These are phyloP conservation scores for Addax nasomaculatus DNA, from an alignment of 2,113 vertebrate species.

Conservation along the genomic window DNA sequence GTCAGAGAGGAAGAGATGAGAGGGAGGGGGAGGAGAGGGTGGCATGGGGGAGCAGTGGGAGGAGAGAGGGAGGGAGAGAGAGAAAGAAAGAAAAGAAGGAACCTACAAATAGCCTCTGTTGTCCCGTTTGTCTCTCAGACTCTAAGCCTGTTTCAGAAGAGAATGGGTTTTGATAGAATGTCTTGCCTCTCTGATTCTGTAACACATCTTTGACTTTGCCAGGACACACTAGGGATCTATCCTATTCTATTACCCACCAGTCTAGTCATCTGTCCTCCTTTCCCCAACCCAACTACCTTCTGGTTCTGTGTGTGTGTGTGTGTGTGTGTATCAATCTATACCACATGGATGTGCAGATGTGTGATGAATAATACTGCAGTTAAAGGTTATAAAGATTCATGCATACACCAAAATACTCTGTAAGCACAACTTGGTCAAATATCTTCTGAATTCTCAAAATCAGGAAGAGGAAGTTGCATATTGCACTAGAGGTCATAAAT, in stretches of 20 bases:
- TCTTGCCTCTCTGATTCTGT: not conserved
- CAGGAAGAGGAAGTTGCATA: not conserved
- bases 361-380: not conserved
- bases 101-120: not conserved
- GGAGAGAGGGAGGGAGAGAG: not conserved
- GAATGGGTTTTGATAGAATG: not conserved
- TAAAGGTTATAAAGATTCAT: not conserved
- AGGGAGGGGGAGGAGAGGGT: not conserved
- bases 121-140: not conserved
- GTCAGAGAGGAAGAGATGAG: not conserved
- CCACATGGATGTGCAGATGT: not conserved
- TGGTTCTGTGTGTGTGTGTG: not conserved
- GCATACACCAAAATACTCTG: not conserved
- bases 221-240: not conserved
- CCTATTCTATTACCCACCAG: not conserved
- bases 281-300: not conserved
- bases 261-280: not conserved
- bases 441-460: constrained; percentile 17
- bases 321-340: not conserved
- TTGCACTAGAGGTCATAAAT: not conserved
- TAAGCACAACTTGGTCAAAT: not conserved
- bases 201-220: constrained; percentile 1
- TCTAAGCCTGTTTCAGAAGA: not conserved
- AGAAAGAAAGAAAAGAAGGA: not conserved
- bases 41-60: not conserved